Evolutionary conservation across 2,888 invertebrate genomes (phyloP), one percentile per base, ranked within the genome.

Genomic region (Cosmia trapezina): DNA sequence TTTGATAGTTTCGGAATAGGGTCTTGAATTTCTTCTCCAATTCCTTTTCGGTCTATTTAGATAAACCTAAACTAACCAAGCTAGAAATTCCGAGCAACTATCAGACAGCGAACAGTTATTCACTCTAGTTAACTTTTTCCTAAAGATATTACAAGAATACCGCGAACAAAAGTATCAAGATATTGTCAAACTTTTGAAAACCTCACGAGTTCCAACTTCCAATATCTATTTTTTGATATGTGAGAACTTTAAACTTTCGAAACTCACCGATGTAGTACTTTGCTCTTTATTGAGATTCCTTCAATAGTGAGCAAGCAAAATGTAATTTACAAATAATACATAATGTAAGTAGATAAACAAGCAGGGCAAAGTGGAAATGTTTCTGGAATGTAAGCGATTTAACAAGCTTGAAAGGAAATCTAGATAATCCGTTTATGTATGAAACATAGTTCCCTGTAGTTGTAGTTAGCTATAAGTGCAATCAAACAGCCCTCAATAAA

Each of bases 401-500:
- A 54, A 53, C 53, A 64, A 64, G 61, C 60, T 61, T 65, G 14
- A 41, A 54, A 68, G 56, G 14, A 70, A 81, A 60, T 78, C 37
- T 64, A 61, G 63, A 60, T 57, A 64, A 72, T 79, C 60, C 51
- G 66, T 61, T 66, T 78, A 75, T 61, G 57, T 54, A 67, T 62
- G 54, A 61, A 78, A 64, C 64, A 65, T 60, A 57, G 60, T 69
- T 78, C 63, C 37, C 56, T 64, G 64, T 75, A 70, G 75, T 80
- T 74, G 71, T 83, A 82, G 80, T 80, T 86, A 84, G 84, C 85
- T 89, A 87, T 91, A 89, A 91, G 88, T 92, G 91, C 91, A 92
- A 93, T 93, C 91, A 92, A 93, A 92, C 91, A 90, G 85, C 87
- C 90, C 88, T 90, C 92, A 91, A 93, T 94, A 94, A 93, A 92